A percentile compares a stretch with the other conserved stretches of the same genome.
Evolutionary conservation across 2,888 invertebrate species (phyloP).

Genomic region (Chrysodeixis includens): DNA sequence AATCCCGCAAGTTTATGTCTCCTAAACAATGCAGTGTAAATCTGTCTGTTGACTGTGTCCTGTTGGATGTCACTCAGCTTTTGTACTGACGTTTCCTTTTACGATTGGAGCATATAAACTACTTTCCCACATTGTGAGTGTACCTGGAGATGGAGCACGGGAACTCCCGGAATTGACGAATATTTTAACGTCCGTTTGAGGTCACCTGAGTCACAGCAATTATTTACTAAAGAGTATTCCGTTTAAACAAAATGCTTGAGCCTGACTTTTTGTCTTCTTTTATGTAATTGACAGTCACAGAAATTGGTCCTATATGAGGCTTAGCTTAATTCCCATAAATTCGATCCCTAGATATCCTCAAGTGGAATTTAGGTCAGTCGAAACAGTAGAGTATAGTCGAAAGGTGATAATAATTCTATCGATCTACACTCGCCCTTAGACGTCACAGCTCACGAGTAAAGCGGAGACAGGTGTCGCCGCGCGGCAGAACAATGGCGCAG

Average conservation of each 20-base stretch:
- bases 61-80: conserved; percentile 16
- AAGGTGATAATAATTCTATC: not conserved
- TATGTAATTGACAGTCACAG: too few species aligned
- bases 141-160: conserved; percentile 13
- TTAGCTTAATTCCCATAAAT: too few species aligned
- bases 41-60: not conserved
- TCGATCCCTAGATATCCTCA: too few species aligned
- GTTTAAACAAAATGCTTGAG: too few species aligned
- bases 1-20: not conserved
- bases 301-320: too few species aligned
- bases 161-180: conserved; percentile 20
- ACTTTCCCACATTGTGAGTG: conserved; percentile 33
- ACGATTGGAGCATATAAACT: conserved; percentile 38
- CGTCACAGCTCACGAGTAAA: not conserved
- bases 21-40: not conserved
- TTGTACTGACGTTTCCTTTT: conserved; percentile 38
- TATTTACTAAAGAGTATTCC: too few species aligned
- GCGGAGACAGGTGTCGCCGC: conserved; percentile 22
- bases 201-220: not conserved
- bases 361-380: too few species aligned
- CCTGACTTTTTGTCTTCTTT: too few species aligned
- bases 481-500: conserved; percentile 46
- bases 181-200: not conserved
- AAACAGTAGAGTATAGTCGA: too few species aligned
- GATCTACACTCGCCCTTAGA: not conserved